Evolutionary conservation across 2,797 vertebrate species (phyloP).

Genomic region (Smutsia temminckii): DNA sequence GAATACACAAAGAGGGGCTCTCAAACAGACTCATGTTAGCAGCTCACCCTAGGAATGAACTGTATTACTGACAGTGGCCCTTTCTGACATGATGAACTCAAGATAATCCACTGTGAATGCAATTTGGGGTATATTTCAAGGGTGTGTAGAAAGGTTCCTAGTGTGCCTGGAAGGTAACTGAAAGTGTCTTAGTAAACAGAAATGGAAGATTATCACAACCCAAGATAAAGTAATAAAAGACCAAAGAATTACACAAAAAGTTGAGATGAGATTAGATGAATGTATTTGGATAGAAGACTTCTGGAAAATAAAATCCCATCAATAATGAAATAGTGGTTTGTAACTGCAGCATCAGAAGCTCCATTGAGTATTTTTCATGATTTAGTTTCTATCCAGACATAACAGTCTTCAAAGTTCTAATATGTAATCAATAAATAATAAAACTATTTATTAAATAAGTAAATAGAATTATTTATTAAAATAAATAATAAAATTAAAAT

Average conservation of each 20-base stretch:
- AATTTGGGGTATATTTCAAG: not conserved
- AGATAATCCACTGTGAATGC: not conserved
- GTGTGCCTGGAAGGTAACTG: not conserved
- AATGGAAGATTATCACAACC: not conserved
- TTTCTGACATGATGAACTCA: not conserved
- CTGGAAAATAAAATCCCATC: not conserved
- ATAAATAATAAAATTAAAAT: not conserved
- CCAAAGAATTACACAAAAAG: not conserved
- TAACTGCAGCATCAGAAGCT: not conserved
- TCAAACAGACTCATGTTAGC: not conserved
- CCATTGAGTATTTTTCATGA: not conserved
- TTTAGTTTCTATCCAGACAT: not conserved
- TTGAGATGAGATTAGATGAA: not conserved
- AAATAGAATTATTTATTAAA: not conserved
- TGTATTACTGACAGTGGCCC: not conserved
- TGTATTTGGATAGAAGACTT: not conserved
- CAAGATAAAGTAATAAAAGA: not conserved
- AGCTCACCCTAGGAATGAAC: not conserved
- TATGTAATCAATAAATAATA: not conserved
- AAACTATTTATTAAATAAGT: not conserved
- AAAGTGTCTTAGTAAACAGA: not conserved
- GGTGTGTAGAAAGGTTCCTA: not conserved
- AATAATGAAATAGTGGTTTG: not conserved
- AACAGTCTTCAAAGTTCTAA: not conserved
- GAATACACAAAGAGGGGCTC: not conserved